Base-by-base conservation (phyloP, 2,888 invertebrate genomes). In the Hololepta plana region DNA sequence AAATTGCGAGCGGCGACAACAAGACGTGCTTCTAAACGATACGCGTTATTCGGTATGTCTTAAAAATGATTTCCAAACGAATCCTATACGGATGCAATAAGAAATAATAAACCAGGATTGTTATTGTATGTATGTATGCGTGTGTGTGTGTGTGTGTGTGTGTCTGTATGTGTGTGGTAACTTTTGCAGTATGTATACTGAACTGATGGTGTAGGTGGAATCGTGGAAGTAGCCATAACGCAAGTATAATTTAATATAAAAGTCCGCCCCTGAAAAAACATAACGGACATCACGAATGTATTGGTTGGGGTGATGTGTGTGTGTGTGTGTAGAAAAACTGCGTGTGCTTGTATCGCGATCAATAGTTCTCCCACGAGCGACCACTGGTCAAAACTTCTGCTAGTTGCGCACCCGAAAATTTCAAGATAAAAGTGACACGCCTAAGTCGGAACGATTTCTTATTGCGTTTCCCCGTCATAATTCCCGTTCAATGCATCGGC, bases 301-400 rank as follows among this genome's bases (percentile, higher is more conserved):
- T n/a, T n/a, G n/a, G n/a, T n/a, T n/a, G n/a, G n/a, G n/a, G n/a
- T n/a, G n/a, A n/a, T 41, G 38, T 40, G 38, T 40, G 39, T 42
- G 42, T 45, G 46, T 41, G 43, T 47, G 37, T 45, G 44, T n/a
- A n/a, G n/a, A n/a, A n/a, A n/a, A n/a, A n/a, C 45, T 45, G 47
- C 44, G 46, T 45, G 48, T 47, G 42, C 34, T 32, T 38, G 33
- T 35, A 34, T 41, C 37, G 40, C 42, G 51, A 53, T 53, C 53
- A 54, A 53, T 53, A 54, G 45, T 37, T 38, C 53, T 47, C 51
- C 52, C 48, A 53, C 50, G 46, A 42, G 41, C 43, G 53, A 52
- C 53, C 53, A 53, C 46, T 53, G 54, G 53, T 53, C 54, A 53
- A 48, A 52, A 51, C 38, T 32, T 32, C 35, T n/a, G 33, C 31